Percentiles rank a stretch among this genome's conserved stretches.
phyloP scores from a whole-genome alignment of 2,797 vertebrate species.

The Coregonus ussuriensis region DNA sequence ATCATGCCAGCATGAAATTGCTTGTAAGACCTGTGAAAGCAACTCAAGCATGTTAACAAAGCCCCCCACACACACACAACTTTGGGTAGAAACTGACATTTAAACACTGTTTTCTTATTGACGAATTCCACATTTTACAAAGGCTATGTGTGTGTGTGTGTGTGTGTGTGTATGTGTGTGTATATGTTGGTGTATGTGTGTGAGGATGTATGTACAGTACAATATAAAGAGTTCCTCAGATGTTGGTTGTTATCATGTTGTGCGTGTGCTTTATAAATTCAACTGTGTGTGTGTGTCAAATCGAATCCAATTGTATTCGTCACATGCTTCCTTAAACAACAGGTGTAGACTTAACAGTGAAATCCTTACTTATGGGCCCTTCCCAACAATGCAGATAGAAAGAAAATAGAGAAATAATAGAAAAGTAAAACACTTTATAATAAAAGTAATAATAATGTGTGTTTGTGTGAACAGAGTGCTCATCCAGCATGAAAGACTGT shows the following conservation, averaged over 20 bases:
- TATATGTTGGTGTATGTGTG: background rate
- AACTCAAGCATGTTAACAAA: constrained; percentile 38
- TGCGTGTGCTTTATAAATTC: background rate
- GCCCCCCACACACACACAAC: background rate
- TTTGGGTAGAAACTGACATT: constrained; percentile 28
- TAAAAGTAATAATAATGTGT: background rate
- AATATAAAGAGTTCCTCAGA: too few relatives aligned
- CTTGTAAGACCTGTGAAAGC: constrained; percentile 39
- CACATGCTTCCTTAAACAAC: too few relatives aligned
- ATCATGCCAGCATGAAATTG: constrained; percentile 46
- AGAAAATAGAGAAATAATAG: too few relatives aligned
- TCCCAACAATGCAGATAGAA: too few relatives aligned
- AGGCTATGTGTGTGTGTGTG: background rate
- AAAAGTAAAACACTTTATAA: background rate
- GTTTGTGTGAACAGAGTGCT: background rate
- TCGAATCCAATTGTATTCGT: too few relatives aligned
- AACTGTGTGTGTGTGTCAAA: background rate
- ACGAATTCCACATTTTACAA: constrained; percentile 20
- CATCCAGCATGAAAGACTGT: background rate
- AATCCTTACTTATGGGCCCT: too few relatives aligned
- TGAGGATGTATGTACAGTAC: background rate
- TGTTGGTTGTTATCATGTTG: too few relatives aligned
- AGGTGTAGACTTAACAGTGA: too few relatives aligned
- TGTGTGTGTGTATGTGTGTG: background rate
- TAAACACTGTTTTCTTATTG: constrained; percentile 29